Evolutionary conservation across 2,797 vertebrate species (phyloP).

Genomic region (Scolopax bukidnonensis): DNA sequence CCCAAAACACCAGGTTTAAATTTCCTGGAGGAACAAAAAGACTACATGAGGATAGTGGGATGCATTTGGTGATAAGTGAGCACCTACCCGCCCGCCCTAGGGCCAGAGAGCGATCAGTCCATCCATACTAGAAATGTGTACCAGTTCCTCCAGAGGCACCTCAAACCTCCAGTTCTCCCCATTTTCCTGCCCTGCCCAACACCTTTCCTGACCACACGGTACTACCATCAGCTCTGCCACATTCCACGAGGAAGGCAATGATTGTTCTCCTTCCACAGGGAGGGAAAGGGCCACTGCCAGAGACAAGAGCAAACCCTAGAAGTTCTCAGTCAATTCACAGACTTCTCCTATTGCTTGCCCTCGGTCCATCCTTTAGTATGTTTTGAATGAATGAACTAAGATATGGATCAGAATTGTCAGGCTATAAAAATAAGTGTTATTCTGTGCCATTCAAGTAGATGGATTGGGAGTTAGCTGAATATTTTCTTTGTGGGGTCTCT

Average conservation of each 20-base stretch:
- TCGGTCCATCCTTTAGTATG: slow-evolving; percentile 14
- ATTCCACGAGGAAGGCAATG: background rate
- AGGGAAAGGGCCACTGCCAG: background rate
- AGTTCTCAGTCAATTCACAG: background rate
- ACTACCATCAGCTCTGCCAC: background rate
- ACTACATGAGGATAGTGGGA: background rate
- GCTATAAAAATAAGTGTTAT: background rate
- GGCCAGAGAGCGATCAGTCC: background rate
- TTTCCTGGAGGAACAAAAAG: background rate
- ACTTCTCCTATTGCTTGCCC: background rate
- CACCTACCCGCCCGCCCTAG: background rate
- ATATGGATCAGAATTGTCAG: background rate
- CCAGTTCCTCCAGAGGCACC: background rate
- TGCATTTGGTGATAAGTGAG: background rate
- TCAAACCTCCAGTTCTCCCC: background rate
- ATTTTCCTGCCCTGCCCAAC: background rate
- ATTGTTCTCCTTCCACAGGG: background rate
- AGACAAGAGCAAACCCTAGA: background rate
- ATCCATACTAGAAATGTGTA: background rate
- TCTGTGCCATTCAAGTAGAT: slow-evolving; percentile 25
- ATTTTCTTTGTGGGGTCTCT: background rate
- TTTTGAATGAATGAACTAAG: background rate
- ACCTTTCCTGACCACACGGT: background rate
- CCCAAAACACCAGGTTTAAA: background rate
- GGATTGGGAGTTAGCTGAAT: slow-evolving; percentile 16